Evolutionary conservation across 2,888 invertebrate species (phyloP), one percentile per base, ranked within the genome.

Genomic region (Phymatocera aterrima): DNA sequence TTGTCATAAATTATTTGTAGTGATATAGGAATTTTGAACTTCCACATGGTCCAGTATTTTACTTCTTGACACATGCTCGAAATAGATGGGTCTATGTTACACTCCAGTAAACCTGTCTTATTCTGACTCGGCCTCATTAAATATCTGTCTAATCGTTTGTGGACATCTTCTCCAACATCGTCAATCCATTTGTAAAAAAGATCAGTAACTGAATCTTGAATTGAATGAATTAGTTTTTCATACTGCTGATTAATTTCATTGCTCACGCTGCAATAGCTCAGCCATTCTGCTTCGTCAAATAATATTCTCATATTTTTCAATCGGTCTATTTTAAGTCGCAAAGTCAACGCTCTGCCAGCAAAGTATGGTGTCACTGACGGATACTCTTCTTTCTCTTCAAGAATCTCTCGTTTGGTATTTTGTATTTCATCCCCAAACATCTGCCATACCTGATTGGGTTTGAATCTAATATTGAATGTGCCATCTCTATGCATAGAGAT

Each of bases 401-500:
- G 92, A 83, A 95, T 91, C 82, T 95, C 95, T 83, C 94, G 93
- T 88, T 96, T 96, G 0, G 94, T 93, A 21, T 93, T 93, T 80
- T 95, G 94, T 74, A 97, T 94, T 86, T 96, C 96, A 21, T 94
- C 93, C 80, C 93, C 93, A 86, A 97, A 96, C 92, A 96, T 93
- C 68, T 93, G 92, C 93, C 96, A 96, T 1, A 96, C 93, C 94
- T 95, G 80, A 28, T 82, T 1, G 48, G 31, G 10, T 48, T 48
- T 21, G 1, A 43, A 43, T 68, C 43, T 15, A 4, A 68, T 12
- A 24, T 68, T 4, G 15, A 6, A 61, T 37, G 18, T 37, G n/a
- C n/a, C n/a, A n/a, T n/a, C n/a, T n/a, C n/a, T n/a, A n/a, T n/a
- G n/a, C n/a, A n/a, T n/a, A n/a, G n/a, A n/a, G n/a, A n/a, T n/a